Evolutionary conservation across 2,113 vertebrate species (phyloP).

Genomic region (Notarius quadriscutis): DNA sequence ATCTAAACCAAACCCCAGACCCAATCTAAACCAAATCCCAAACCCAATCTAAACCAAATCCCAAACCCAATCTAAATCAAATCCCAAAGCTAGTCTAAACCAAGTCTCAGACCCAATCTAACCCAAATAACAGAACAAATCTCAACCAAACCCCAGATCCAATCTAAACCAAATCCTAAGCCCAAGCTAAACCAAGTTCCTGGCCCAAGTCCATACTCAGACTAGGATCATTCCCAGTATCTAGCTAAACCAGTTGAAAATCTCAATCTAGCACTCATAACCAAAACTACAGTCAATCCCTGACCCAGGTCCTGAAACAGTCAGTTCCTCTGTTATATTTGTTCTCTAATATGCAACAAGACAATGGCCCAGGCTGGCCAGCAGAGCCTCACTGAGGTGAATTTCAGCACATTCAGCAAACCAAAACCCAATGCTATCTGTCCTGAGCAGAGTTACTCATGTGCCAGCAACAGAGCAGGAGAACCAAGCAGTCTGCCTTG

Average conservation of each 20-base stretch:
- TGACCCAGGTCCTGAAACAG: not conserved
- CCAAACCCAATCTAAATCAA: too few species aligned
- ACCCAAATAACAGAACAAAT: too few species aligned
- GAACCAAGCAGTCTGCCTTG: not conserved
- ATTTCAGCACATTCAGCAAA: not conserved
- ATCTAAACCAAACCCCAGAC: too few species aligned
- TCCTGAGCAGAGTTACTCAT: not conserved
- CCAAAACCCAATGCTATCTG: not conserved
- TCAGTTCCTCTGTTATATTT: not conserved
- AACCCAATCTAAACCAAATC: too few species aligned
- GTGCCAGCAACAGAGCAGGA: not conserved
- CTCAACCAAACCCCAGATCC: too few species aligned
- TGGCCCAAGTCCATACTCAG: not conserved
- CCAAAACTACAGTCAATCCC: not conserved
- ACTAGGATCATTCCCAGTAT: not conserved
- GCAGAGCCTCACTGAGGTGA: not conserved
- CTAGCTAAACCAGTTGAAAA: not conserved
- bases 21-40: too few species aligned
- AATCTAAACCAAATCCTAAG: not conserved
- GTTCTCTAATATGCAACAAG: not conserved
- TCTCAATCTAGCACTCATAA: not conserved
- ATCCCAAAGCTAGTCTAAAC: too few species aligned
- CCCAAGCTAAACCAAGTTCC: not conserved
- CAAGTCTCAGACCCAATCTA: too few species aligned
- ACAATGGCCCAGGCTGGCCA: not conserved